phyloP scores from a whole-genome alignment of 2,888 invertebrate genomes.

The Margaritifera margaritifera region DNA sequence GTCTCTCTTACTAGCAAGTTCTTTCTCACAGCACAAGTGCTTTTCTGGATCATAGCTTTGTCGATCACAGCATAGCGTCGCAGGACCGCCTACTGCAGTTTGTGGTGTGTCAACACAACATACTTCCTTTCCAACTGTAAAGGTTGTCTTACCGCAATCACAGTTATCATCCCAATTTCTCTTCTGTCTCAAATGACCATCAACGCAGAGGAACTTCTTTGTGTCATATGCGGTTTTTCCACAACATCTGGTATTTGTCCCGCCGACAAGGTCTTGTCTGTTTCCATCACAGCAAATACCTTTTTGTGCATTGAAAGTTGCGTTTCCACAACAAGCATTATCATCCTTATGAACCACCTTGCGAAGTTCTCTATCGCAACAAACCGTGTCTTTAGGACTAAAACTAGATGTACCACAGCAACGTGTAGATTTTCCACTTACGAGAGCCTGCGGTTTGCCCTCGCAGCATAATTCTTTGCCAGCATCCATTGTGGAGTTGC shows the following conservation, averaged over 20 bases:
- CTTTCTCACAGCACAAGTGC: slow-evolving; percentile 20
- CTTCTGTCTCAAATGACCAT: slow-evolving; percentile 20
- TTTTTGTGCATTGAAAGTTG: slow-evolving; percentile 24
- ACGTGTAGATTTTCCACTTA: slow-evolving; percentile 19
- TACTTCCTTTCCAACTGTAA: slow-evolving; percentile 23
- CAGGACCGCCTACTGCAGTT: slow-evolving; percentile 8
- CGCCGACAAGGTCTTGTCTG: slow-evolving; percentile 21
- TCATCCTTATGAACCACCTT: slow-evolving; percentile 19
- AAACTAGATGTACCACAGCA: slow-evolving; percentile 22
- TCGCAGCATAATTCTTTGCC: slow-evolving; percentile 28
- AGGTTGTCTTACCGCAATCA: slow-evolving; percentile 29
- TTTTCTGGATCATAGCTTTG: slow-evolving; percentile 25
- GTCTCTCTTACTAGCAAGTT: slow-evolving; percentile 17
- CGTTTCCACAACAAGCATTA: slow-evolving; percentile 33
- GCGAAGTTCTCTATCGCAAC: slow-evolving; percentile 26
- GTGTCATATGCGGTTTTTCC: slow-evolving; percentile 19
- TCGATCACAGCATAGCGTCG: slow-evolving; percentile 23
- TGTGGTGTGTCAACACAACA: slow-evolving; percentile 29
- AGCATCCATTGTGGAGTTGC: slow-evolving; percentile 21
- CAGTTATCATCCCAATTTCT: slow-evolving; percentile 20
- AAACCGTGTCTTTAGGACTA: slow-evolving; percentile 18
- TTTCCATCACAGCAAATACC: slow-evolving; percentile 25
- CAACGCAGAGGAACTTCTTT: slow-evolving; percentile 19
- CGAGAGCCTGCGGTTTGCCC: slow-evolving; percentile 23
- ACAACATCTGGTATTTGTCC: slow-evolving; percentile 24